Evolutionary conservation across 2,113 vertebrate species (phyloP), one percentile per base, ranked within the genome.

Genomic region (Caranx melampygus): DNA sequence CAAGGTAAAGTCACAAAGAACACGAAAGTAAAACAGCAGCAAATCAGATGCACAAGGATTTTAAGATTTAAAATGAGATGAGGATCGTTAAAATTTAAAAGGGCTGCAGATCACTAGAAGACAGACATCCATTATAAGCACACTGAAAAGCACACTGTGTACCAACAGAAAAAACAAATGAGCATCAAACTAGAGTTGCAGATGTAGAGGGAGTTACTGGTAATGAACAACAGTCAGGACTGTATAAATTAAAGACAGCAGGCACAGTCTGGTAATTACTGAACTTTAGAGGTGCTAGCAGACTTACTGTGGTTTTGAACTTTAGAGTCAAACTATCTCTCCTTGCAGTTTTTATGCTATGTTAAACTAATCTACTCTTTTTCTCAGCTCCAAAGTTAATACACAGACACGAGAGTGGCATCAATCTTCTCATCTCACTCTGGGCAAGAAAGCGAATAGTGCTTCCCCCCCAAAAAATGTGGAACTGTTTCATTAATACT

Each of bases 31-130:
- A 7, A 37, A 37, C 20, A 21, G 47, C 47, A 49, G 47, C 35
- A 37, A 37, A 37, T 37, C 35, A 37, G 35, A 5, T 37, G 8
- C 40, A 42, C 6, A 9, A 9, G 7, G 11, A 10, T 8, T 42
- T 42, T 42, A 42, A 42, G 45, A 34, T 33, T 66, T 49, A 26
- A 64, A 64, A 26, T 64, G 2, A 64, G 40, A 64, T 64, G n/a
- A 14, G 21, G n/a, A 21, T 21, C 12, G 2, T 21, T 21, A n/a
- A 63, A 44, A 35, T 5, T 26, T 26, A 26, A 26, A 63, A 44
- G 6, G 37, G 20, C 20, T 63, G 8, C 40, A 42, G 11, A 10
- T 42, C 40, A 42, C 40, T 42, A 42, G 2, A 42, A 42, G 40
- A 10, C 6, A 42, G 40, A 42, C 11, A 10, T 42, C 40, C 6